Base-by-base conservation (phyloP, 2,888 invertebrate species). In the Campoletis raptor region DNA sequence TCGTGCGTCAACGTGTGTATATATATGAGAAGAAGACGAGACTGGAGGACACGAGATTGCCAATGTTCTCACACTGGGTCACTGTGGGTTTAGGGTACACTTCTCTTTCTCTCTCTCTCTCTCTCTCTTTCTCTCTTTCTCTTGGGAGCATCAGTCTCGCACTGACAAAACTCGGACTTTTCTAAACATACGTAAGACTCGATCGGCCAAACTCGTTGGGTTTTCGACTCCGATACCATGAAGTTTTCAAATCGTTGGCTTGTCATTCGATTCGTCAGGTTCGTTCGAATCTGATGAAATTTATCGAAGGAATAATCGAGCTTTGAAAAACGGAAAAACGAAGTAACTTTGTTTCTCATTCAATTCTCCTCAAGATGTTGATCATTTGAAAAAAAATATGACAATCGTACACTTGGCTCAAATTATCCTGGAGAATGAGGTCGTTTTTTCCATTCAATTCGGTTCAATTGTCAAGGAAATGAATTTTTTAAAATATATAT, bases 41-140 rank as follows among this genome's bases (percentile, higher is more conserved):
- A 24, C 52, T 12, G 15, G 7, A 30, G 21, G 24, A 78, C 37
- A 61, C 21, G 66, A 77, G 66, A 77, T 66, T 77, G 77, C 30
- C 77, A 66, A 77, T 66, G 66, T 21, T 61, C 54, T 64, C 61
- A 42, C 69, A 24, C 24, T 9, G 48, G 48, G 48, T 48, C 48
- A 48, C 18, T 18, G n/a, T 48, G 48, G 18, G 48, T n/a, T 48
- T n/a, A 48, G n/a, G 48, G 48, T 18, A 48, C 18, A 48, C 6
- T 48, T 48, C 30, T 30, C 30, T 30, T 30, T 30, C 30, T 30
- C 30, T 30, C 30, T 30, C 30, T 30, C 30, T 30, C 30, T 30
- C 30, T 30, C 30, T 30, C 30, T 30, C 30, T 30, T 30, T 30
- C 30, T 30, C 30, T 30, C 30, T n/a, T 48, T 45, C 48, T 48